A percentile compares a stretch with the other conserved stretches of the same genome.
phyloP scores from a whole-genome alignment of 35 echinoderm and acorn worm genomes.

The Heliocidaris erythrogramma region DNA sequence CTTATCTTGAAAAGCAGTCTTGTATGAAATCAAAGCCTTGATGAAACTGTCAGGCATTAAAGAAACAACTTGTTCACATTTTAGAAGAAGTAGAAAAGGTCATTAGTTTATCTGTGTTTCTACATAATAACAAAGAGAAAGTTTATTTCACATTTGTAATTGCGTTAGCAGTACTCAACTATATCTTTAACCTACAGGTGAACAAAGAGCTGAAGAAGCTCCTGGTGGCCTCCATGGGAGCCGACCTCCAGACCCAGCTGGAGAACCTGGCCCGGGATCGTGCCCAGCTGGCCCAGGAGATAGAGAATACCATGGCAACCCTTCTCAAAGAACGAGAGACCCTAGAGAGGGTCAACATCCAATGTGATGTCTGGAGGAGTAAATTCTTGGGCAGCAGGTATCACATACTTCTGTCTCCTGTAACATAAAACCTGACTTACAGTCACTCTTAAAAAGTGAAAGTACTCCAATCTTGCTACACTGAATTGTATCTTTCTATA shows the following conservation, averaged over 20 bases:
- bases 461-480: no score
- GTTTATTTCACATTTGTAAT: not conserved
- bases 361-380: slow-evolving; percentile 99
- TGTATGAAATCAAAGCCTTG: no score
- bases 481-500: no score
- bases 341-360: slow-evolving; percentile 81
- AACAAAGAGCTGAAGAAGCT: slow-evolving; percentile 98
- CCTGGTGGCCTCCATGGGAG: slow-evolving; percentile 94
- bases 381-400: slow-evolving; percentile 99
- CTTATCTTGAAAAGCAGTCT: no score
- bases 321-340: slow-evolving; percentile 84
- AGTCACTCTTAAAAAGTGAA: not conserved
- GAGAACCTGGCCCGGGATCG: slow-evolving; percentile 73
- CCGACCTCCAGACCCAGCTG: slow-evolving; percentile 83
- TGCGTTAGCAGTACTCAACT: not conserved
- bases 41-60: no score
- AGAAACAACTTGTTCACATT: no score
- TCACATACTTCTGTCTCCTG: not conserved
- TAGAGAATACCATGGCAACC: slow-evolving; percentile 84
- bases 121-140: not conserved
- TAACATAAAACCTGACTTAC: not conserved
- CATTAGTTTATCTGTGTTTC: not conserved
- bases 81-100: no score
- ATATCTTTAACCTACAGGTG: slow-evolving; percentile 63
- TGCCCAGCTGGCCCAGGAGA: slow-evolving; percentile 82